Conservation (phyloP, 2,797 vertebrate species). For the Antennarius maculatus region DNA sequence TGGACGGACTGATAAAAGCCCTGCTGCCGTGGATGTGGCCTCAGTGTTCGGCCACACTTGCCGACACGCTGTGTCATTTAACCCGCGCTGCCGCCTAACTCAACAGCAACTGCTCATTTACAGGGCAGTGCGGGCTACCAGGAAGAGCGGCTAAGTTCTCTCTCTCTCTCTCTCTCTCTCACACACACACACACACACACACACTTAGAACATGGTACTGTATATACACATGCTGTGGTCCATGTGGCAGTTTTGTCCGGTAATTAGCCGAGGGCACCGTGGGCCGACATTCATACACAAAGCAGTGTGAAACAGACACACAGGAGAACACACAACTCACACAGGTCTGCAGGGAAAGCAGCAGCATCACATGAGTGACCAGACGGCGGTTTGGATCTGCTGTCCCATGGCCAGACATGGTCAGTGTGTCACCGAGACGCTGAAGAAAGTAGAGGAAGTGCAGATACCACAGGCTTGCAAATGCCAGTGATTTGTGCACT, state of each 20-base stretch:
- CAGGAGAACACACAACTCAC: conserved; percentile 28
- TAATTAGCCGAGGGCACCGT: conserved; percentile 66
- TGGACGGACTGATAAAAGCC: conserved; percentile 82
- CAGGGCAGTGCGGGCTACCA: conserved; percentile 82
- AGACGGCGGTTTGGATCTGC: conserved; percentile 78
- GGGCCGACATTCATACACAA: conserved; percentile 54
- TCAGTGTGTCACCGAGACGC: conserved; percentile 67
- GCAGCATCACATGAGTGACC: conserved; percentile 75
- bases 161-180: conserved; percentile 40
- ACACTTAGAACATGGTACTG: conserved; percentile 62
- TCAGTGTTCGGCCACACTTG: conserved; percentile 79
- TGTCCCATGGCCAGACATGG: conserved; percentile 75
- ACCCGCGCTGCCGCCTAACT: conserved; percentile 79
- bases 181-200: conserved; percentile 53
- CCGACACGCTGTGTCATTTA: conserved; percentile 83
- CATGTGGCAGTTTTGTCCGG: conserved; percentile 53
- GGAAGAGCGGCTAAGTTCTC: conserved; percentile 62
- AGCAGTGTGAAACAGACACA: conserved; percentile 45
- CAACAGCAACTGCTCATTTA: conserved; percentile 83
- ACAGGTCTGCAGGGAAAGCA: conserved; percentile 47
- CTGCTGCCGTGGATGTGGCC: conserved; percentile 80
- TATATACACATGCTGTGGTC: conserved; percentile 69
- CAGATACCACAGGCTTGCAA: conserved; percentile 64
- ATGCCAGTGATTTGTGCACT: conserved; percentile 59
- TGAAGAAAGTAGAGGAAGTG: conserved; percentile 75